phyloP scores from a whole-genome alignment of 2,888 invertebrate genomes.

The Chrysolina americana region DNA sequence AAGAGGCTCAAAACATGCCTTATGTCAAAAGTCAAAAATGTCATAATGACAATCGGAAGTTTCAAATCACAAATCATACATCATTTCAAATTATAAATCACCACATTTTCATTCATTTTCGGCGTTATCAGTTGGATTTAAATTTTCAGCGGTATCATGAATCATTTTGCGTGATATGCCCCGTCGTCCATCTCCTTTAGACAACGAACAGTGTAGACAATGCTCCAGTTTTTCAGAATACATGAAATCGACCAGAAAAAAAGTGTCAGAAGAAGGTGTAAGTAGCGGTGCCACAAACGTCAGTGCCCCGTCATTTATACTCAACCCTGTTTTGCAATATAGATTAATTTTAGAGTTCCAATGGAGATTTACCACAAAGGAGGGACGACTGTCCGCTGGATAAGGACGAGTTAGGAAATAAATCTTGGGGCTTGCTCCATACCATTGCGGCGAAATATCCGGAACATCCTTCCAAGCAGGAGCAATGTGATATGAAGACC shows the following conservation, averaged over 20 bases:
- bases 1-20: too few relatives aligned
- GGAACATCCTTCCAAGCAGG: conserved; percentile 79
- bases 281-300: conserved; percentile 39
- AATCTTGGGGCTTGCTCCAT: conserved; percentile 95
- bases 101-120: conserved; percentile 21
- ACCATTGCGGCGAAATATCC: conserved; percentile 98
- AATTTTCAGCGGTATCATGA: conserved; percentile 50
- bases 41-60: not conserved
- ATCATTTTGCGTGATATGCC: conserved; percentile 60
- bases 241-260: conserved; percentile 64
- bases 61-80: not conserved
- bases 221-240: conserved; percentile 68
- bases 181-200: conserved; percentile 65
- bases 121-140: conserved; percentile 21
- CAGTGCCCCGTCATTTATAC: conserved; percentile 19
- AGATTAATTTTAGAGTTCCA: conserved; percentile 34
- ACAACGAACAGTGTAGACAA: conserved; percentile 67
- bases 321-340: not conserved
- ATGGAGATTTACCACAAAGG: conserved; percentile 47
- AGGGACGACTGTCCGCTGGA: conserved; percentile 81
- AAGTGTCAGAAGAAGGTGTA: conserved; percentile 50
- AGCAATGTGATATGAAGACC: conserved; percentile 82
- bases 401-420: conserved; percentile 81
- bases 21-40: not conserved
- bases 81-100: conserved; percentile 3